phyloP scores from a whole-genome alignment of 2,113 vertebrate genomes.

The Hippocampus comes region DNA sequence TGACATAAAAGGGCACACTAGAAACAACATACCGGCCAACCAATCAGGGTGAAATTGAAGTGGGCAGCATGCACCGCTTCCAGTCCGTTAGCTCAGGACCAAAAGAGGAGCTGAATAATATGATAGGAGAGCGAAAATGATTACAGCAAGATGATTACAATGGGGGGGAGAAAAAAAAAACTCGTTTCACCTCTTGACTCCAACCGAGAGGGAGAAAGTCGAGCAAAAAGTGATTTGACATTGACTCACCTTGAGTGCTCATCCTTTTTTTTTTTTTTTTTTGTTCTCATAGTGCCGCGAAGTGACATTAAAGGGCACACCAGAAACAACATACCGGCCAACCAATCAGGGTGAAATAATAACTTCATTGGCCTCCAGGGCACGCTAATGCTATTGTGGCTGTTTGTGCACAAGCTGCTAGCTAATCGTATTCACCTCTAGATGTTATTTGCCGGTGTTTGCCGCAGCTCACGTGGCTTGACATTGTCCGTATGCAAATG shows the following conservation, averaged over 20 bases:
- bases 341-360: too few relatives aligned
- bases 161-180: too few relatives aligned
- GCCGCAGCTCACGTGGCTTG: neutral
- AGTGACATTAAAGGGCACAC: too few relatives aligned
- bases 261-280: neutral
- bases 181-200: neutral
- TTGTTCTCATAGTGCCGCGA: too few relatives aligned
- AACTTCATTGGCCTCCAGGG: slow-evolving; percentile 4
- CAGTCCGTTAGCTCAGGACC: neutral
- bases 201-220: slow-evolving; percentile 4
- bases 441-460: neutral
- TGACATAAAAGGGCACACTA: too few relatives aligned
- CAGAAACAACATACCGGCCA: too few relatives aligned
- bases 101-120: neutral
- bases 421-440: slow-evolving; percentile 1
- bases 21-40: neutral
- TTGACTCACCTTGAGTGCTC: slow-evolving; percentile 45
- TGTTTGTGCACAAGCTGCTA: neutral
- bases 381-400: slow-evolving; percentile 5
- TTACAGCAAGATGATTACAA: neutral
- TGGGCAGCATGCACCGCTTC: neutral
- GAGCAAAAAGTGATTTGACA: slow-evolving; percentile 53
- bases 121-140: neutral
- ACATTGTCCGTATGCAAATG: neutral
- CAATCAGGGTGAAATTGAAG: neutral